Evolutionary conservation across 1,140 invertebrate species (phyloP).

Genomic region (Drosophila novamexicana): DNA sequence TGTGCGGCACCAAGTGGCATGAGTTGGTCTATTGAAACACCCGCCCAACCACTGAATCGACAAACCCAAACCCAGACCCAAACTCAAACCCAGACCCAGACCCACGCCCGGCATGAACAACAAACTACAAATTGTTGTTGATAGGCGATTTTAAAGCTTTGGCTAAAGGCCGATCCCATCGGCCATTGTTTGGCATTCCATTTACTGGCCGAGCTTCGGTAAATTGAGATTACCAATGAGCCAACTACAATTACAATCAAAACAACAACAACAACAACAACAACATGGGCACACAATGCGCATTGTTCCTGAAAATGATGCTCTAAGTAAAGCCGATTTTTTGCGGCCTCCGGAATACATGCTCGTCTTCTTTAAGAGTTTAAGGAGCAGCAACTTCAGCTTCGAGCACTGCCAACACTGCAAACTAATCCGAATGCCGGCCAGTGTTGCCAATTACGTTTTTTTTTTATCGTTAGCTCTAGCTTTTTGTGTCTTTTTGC

Average conservation of each 20-base stretch:
- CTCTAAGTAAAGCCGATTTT: constrained; percentile 39
- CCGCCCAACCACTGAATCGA: not conserved
- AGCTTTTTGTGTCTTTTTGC: constrained; percentile 7
- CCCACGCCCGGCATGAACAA: constrained; percentile 54
- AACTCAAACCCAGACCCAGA: not conserved
- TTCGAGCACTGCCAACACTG: constrained; percentile 6
- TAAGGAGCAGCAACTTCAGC: constrained; percentile 8
- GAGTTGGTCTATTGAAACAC: constrained; percentile 8
- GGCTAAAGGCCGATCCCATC: constrained; percentile 38
- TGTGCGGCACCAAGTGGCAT: constrained; percentile 29
- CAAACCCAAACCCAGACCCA: not conserved
- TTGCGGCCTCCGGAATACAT: constrained; percentile 38
- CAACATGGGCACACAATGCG: constrained; percentile 49
- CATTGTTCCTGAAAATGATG: constrained; percentile 69
- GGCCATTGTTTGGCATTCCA: constrained; percentile 47
- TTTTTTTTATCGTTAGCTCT: not conserved
- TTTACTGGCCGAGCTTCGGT: constrained; percentile 50
- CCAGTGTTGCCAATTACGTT: constrained; percentile 2
- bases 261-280: constrained; percentile 30
- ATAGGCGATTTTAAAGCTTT: constrained; percentile 74
- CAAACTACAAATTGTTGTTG: constrained; percentile 79
- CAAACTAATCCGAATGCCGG: not conserved
- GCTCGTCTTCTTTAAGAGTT: constrained; percentile 29
- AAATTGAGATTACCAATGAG: constrained; percentile 78
- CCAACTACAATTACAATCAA: constrained; percentile 59